Base-by-base conservation (phyloP, 1,140 invertebrate species). In the Harpegnathos saltator region DNA sequence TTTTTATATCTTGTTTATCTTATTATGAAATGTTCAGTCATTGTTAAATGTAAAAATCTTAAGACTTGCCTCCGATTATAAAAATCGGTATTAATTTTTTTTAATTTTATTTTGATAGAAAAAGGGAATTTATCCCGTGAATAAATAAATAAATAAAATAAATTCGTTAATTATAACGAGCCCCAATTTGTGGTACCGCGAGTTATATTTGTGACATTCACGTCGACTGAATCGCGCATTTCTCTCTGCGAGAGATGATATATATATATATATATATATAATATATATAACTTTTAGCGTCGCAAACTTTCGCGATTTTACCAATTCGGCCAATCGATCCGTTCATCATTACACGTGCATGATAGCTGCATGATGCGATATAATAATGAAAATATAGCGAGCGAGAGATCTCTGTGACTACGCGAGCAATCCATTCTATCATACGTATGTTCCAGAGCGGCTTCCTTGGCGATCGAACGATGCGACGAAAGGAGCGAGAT, bases 161-260 rank as follows among this genome's bases (percentile, higher is more conserved):
- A n/a, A n/a, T n/a, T n/a, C n/a, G n/a, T n/a, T n/a, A 66, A 77
- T 77, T 66, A 66, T 77, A 77, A 66, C 74, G 48, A 77, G 73
- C 73, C 52, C 15, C 61, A 77, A 77, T 77, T 65, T 77, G n/a
- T n/a, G 52, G 73, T 17, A 9, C 38, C 38, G 38, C 38, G 38
- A 52, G 19, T 77, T 77, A 62, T 48, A 77, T 44, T 52, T 54
- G 52, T 52, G 44, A 48, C 44, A 75, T 77, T 77, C 56, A 77
- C 61, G 56, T 66, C 38, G 48, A 77, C 54, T 77, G 22, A 38
- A 77, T 77, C 22, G 29, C 52, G 26, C 26, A 44, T 77, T 66
- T 38, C 62, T 77, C 54, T 38, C 62, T 54, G 59, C 11, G 48
- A 77, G 38, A 54, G 15, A 5, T 2, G 65, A 24, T 61, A n/a